phyloP scores from a whole-genome alignment of 2,797 vertebrate species.

The Momotus momota region DNA sequence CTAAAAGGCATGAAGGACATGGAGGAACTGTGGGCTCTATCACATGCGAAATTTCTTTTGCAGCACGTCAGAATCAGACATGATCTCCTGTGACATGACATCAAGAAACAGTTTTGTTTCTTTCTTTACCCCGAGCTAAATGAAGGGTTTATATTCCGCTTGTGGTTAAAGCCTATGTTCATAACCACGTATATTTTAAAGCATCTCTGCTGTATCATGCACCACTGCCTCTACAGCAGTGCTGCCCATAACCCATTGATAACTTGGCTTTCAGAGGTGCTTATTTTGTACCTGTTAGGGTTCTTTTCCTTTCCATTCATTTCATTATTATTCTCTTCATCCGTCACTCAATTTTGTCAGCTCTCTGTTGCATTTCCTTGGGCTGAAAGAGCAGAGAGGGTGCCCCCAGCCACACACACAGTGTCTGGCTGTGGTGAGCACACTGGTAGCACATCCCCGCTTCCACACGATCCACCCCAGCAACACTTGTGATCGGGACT shows the following conservation, averaged over 20 bases:
- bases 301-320: not conserved
- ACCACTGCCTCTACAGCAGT: not conserved
- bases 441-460: not conserved
- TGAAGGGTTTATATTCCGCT: slow-evolving; percentile 38
- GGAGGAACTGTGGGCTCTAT: slow-evolving; percentile 48
- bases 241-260: not conserved
- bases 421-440: fast-evolving
- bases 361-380: fast-evolving
- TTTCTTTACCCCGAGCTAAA: slow-evolving; percentile 61
- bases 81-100: slow-evolving; percentile 64
- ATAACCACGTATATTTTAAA: not conserved
- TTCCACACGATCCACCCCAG: not conserved
- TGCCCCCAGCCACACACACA: fast-evolving
- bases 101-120: slow-evolving; percentile 62
- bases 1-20: slow-evolving; percentile 56
- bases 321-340: not conserved
- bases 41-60: slow-evolving; percentile 61
- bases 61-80: slow-evolving; percentile 22
- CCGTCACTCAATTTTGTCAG: not conserved
- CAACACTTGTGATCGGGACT: fast-evolving
- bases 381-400: not conserved
- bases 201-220: not conserved
- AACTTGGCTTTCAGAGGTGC: not conserved
- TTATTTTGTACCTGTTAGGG: not conserved
- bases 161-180: slow-evolving; percentile 28